Conservation (phyloP, 1,140 invertebrate genomes). For the Caenorhabditis brenneri region DNA sequence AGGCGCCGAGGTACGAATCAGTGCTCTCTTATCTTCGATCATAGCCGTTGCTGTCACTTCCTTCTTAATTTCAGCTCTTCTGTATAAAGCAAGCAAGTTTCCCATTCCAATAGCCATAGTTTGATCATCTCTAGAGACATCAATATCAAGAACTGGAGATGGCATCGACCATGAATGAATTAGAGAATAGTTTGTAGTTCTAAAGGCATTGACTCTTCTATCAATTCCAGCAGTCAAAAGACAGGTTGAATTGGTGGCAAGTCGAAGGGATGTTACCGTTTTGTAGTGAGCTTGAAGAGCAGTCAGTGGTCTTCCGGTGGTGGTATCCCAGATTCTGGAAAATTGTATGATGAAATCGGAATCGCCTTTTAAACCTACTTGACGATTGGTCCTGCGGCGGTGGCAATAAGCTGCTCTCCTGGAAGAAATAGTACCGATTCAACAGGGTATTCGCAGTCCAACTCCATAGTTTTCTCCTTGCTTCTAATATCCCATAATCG, state of each 20-base stretch:
- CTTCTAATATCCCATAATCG: conserved; percentile 83
- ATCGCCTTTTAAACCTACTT: not conserved
- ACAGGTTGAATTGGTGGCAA: conserved; percentile 81
- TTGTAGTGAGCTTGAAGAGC: conserved; percentile 85
- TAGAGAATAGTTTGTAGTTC: conserved; percentile 79
- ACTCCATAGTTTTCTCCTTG: conserved; percentile 76
- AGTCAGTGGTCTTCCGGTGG: conserved; percentile 82
- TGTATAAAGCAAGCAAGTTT: conserved; percentile 81
- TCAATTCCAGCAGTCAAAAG: conserved; percentile 89
- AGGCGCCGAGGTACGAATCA: not conserved
- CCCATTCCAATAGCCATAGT: conserved; percentile 86
- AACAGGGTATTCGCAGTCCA: conserved; percentile 88
- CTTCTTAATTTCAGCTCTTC: conserved; percentile 75
- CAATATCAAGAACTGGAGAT: conserved; percentile 86
- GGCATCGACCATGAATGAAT: conserved; percentile 83
- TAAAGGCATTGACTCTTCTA: conserved; percentile 89
- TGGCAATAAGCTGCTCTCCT: conserved; percentile 85
- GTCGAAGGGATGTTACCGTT: conserved; percentile 69
- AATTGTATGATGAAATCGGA: not conserved
- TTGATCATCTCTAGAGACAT: conserved; percentile 80
- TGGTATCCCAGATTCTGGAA: conserved; percentile 85
- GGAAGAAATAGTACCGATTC: conserved; percentile 88
- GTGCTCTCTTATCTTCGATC: not conserved
- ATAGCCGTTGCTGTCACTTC: conserved; percentile 56
- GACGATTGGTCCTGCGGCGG: conserved; percentile 87